Conservation (phyloP, 1,140 invertebrate genomes). For the Maconellicoccus hirsutus region DNA sequence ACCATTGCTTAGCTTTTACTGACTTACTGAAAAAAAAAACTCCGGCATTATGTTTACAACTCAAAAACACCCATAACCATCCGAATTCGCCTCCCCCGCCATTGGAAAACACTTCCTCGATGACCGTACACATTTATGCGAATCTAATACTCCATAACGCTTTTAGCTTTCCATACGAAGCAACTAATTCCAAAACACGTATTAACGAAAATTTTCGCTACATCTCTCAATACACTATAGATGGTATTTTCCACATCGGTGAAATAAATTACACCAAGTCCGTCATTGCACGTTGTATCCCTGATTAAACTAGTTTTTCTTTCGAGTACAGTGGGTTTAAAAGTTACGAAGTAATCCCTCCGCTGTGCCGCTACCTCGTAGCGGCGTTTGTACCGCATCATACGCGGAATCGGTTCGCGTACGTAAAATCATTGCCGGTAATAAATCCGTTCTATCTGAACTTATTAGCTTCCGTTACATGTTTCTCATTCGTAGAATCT, state of each 20-base stretch:
- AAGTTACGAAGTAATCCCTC: not conserved
- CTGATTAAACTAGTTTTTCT: constrained; percentile 5
- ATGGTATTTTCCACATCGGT: not conserved
- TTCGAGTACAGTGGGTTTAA: not conserved
- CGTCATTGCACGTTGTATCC: not conserved
- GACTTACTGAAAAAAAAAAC: no score
- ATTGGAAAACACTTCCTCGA: no score
- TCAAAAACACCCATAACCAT: no score
- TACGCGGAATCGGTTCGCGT: not conserved
- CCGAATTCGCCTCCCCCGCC: no score
- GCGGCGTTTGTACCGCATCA: not conserved
- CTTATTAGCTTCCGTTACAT: not conserved
- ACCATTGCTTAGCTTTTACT: no score
- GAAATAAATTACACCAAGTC: not conserved
- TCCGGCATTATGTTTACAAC: no score
- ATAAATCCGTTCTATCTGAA: not conserved
- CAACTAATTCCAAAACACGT: not conserved
- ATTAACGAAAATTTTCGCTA: not conserved
- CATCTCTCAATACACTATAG: not conserved
- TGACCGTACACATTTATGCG: no score
- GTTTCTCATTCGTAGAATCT: no score
- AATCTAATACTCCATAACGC: no score
- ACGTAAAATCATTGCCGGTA: not conserved
- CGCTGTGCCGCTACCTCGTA: not conserved
- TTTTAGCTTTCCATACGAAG: no score